Evolutionary conservation across 2,888 invertebrate genomes (phyloP), one percentile per base, ranked within the genome.

Genomic region (Drosophila phalerata): DNA sequence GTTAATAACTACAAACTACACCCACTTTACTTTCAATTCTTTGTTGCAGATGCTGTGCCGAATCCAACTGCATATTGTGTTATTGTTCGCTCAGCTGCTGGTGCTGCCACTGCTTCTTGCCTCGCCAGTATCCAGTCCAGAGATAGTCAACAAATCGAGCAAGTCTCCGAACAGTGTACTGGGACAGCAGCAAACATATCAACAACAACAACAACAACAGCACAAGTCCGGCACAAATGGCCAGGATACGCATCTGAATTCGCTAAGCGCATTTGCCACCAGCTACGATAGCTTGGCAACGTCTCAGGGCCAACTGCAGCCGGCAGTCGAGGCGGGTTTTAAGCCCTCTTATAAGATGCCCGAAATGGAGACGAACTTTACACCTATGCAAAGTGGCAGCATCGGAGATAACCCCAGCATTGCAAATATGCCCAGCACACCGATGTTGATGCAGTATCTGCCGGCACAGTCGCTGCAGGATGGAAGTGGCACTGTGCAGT

Each of bases 391-490:
- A 34, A 77, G 63, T 19, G 53, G 47, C 15, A 65, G 65, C 42
- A 53, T 62, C 2, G 64, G 13, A 3, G 79, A 79, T 17, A 69
- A 73, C 1, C 60, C 69, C 13, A 75, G 64, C 37, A 45, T 85
- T 10, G 51, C 79, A 56, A 73, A 42, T 5, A 42, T 83, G 56
- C 77, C 83, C 52, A 71, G 88, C 15, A 91, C 91, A 3, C 92
- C 92, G 0, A 88, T 92, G 53, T 64, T 92, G 48, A 92, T 92
- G 92, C 92, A 92, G 57, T 92, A 92, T 66, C 62, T 92, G 38
- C 91, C 92, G 3, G 90, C 91, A 6, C 88, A 90, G 45, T 55
- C 83, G 2, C 73, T 88, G 5, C 73, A 88, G 19, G 88, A 89
- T 52, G 90, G 88, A 53, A 90, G 90, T 5, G 85, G 86, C 0